These are phyloP conservation scores for Bellardia pandia DNA, from an alignment of 2,888 invertebrate genomes.

Conservation along the genomic window DNA sequence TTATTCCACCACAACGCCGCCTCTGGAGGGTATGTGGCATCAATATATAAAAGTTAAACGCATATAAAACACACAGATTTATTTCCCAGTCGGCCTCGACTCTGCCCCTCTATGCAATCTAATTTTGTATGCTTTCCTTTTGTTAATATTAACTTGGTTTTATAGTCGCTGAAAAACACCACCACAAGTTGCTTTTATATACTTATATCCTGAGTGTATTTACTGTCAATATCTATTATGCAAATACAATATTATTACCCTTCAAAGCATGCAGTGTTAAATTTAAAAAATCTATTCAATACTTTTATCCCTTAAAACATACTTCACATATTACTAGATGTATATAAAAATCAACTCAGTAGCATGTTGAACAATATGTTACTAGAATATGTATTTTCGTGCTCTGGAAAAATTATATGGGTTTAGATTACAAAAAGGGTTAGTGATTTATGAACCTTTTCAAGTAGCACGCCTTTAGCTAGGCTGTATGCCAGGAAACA, in stretches of 20 bases:
- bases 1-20: too few species aligned
- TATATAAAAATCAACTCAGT: neutral
- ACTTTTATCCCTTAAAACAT: neutral
- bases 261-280: neutral
- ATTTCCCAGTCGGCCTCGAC: too few species aligned
- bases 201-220: neutral
- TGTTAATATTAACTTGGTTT: too few species aligned
- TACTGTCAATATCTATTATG: slow-evolving; percentile 9
- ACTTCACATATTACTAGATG: neutral
- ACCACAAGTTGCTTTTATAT: too few species aligned
- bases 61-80: too few species aligned
- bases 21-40: too few species aligned
- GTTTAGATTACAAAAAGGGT: too few species aligned
- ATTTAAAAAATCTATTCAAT: neutral
- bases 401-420: neutral
- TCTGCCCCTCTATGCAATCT: too few species aligned
- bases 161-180: too few species aligned
- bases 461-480: neutral
- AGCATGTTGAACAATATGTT: slow-evolving; percentile 23
- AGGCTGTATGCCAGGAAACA: neutral
- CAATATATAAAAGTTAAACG: too few species aligned
- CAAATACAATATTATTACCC: neutral
- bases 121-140: too few species aligned
- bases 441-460: slow-evolving; percentile 19
- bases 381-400: neutral